Evolutionary conservation across 2,113 vertebrate species (phyloP), one percentile per base, ranked within the genome.

Genomic region (Bufo gargarizans): DNA sequence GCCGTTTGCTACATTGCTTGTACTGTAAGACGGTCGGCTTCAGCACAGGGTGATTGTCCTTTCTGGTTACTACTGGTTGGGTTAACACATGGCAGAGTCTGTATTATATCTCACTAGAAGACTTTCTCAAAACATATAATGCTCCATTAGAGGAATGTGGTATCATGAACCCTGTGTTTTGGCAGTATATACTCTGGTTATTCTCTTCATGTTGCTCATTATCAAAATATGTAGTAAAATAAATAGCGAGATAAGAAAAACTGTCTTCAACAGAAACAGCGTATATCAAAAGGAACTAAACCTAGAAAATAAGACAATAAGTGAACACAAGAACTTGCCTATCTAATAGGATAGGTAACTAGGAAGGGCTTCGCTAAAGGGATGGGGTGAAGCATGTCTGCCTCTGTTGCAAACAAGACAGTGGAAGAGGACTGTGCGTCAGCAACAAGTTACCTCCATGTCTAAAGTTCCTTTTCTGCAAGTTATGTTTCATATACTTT

Each of bases 31-130:
- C 16, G 13, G 1, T 53, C 2, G 56, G 56, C 17, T 86, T 77
- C 19, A 59, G 17, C 59, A 19, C 17, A 59, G 85, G 85, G 58
- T 86, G 85, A 86, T 53, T 78, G 76, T 11, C 49, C 85, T 71
- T 71, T 43, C 22, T 71, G 69, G 69, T 33, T 71, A 16, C 33
- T 43, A 3, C 69, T 71, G 69, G 69, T 11, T 11, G 67, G 67
- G 8, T 33, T 69, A 6, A 71, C 33, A 67, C 9, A 33, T 55
- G 20, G n/a, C 4, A 20, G 56, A 33, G 22, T 43, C 69, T 71
- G 69, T 43, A 22, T 71, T 71, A 71, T 12, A 71, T 71, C 69
- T 45, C 43, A 71, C 69, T 45, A 8, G 2, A 22, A 45, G 61
- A 45, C 72, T 17, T 65, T 53, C n/a, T 77, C 45, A 33, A 65